phyloP scores from a whole-genome alignment of 2,797 vertebrate species.

The Oreochromis grahami region DNA sequence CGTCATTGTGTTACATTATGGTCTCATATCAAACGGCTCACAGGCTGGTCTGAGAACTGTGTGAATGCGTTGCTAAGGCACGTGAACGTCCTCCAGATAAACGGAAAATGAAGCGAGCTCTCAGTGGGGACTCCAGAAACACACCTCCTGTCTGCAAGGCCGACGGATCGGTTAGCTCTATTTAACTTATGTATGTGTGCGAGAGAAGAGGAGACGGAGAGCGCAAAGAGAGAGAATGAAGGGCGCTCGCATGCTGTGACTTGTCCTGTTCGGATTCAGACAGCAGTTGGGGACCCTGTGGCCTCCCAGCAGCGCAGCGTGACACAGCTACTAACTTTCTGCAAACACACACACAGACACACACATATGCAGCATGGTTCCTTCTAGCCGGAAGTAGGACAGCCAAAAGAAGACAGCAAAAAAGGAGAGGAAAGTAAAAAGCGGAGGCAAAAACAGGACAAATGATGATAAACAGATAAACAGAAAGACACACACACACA shows the following conservation, averaged over 20 bases:
- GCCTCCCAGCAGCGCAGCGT: conserved; percentile 56
- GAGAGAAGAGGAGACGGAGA: neutral
- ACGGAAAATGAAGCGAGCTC: conserved; percentile 12
- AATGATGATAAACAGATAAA: conserved; percentile 29
- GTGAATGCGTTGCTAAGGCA: conserved; percentile 11
- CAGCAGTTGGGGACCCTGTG: conserved; percentile 56
- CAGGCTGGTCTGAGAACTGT: neutral
- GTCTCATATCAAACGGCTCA: neutral
- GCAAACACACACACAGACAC: neutral
- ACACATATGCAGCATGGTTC: conserved; percentile 3
- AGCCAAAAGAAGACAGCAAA: conserved; percentile 23
- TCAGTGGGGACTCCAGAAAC: neutral
- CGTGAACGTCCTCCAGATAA: conserved; percentile 14
- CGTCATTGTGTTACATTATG: conserved; percentile 1
- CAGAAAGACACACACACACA: conserved; percentile 5
- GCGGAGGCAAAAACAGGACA: conserved; percentile 7
- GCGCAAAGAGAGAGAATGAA: neutral
- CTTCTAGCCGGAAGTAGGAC: conserved; percentile 44
- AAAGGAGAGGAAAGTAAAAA: conserved; percentile 2
- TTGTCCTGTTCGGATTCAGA: conserved; percentile 57
- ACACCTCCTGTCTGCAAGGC: conserved; percentile 16
- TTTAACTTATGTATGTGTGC: neutral
- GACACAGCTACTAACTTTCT: conserved; percentile 53
- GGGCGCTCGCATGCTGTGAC: conserved; percentile 35
- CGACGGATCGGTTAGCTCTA: neutral